Evolutionary conservation across 2,888 invertebrate genomes (phyloP).

Genomic region (Theodoxus fluviatilis): DNA sequence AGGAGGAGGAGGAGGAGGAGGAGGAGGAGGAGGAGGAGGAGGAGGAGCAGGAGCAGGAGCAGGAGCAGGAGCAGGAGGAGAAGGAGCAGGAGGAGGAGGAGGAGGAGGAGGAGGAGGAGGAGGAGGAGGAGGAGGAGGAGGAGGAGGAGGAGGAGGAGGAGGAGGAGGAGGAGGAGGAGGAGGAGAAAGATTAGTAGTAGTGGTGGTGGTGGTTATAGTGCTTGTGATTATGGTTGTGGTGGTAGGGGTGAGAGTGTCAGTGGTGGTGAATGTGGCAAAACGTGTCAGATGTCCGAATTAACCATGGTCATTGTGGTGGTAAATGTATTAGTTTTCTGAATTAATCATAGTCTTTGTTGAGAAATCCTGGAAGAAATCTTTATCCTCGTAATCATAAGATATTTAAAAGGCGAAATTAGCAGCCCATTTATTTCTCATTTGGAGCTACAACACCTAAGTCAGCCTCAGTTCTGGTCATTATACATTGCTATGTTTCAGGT

Average conservation of each 20-base stretch:
- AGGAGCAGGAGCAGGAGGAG: not conserved
- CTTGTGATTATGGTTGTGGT: not conserved
- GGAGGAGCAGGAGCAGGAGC: slow-evolving; percentile 6
- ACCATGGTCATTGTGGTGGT: too few species aligned
- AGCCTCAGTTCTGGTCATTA: too few species aligned
- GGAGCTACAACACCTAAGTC: too few species aligned
- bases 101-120: not conserved
- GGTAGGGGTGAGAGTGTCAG: not conserved
- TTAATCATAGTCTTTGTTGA: too few species aligned
- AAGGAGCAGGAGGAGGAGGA: slow-evolving; percentile 2
- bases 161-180: slow-evolving; percentile 16
- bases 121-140: slow-evolving; percentile 10
- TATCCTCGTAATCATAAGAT: too few species aligned
- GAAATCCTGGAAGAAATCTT: too few species aligned
- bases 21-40: slow-evolving; percentile 2
- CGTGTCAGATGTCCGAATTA: too few species aligned
- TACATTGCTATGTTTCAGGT: too few species aligned
- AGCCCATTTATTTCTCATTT: too few species aligned
- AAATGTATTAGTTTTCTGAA: too few species aligned
- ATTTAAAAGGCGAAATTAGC: too few species aligned
- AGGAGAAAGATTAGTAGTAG: slow-evolving; percentile 6
- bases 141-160: slow-evolving; percentile 16
- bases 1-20: not conserved
- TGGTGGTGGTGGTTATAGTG: not conserved
- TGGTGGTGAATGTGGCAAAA: not conserved